Conservation (phyloP, 2,113 vertebrate genomes). For the Rostratula benghalensis region DNA sequence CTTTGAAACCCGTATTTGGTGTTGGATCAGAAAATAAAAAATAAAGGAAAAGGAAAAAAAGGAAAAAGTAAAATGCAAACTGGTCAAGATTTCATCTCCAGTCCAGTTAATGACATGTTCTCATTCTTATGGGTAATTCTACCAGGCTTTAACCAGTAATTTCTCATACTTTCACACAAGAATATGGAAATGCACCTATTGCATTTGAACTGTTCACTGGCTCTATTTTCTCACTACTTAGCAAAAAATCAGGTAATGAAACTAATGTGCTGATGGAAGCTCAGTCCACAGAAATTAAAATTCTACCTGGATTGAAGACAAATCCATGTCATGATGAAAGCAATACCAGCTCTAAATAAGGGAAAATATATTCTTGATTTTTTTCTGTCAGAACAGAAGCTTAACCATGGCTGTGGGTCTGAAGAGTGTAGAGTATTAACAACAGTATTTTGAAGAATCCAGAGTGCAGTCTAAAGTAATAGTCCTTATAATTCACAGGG, state of each 20-base stretch:
- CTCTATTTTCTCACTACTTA: background rate
- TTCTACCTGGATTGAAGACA: background rate
- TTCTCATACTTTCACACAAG: background rate
- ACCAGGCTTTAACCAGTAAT: background rate
- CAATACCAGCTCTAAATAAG: background rate
- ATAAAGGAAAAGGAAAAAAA: no score
- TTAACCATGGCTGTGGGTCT: background rate
- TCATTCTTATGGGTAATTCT: background rate
- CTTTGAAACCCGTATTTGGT: background rate
- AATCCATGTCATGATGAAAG: background rate
- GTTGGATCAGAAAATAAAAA: background rate
- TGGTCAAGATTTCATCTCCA: background rate
- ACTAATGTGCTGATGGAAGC: background rate
- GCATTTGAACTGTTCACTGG: background rate
- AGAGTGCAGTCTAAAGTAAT: background rate
- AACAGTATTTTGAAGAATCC: background rate
- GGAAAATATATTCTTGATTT: background rate
- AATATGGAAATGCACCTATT: background rate
- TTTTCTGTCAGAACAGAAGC: background rate
- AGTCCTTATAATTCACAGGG: background rate
- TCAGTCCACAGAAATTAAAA: background rate
- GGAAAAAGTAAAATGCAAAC: background rate
- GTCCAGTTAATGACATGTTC: background rate
- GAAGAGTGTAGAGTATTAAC: background rate
- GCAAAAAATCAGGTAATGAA: background rate